A percentile compares a stretch with the other conserved stretches of the same genome.
Conservation (phyloP, 2,888 invertebrate genomes). For the Autographa gamma region DNA sequence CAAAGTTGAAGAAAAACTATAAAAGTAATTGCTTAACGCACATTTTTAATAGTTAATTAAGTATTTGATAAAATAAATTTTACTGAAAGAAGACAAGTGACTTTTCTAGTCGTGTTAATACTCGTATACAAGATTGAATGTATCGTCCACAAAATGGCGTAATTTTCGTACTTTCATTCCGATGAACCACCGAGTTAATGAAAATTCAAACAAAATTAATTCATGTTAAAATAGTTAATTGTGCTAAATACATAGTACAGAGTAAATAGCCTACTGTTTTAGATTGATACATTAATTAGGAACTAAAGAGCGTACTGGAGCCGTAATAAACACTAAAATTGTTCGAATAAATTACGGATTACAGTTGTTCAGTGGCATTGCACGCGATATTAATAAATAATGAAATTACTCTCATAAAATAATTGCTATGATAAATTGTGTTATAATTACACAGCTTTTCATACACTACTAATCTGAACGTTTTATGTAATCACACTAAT, state of each 20-base stretch:
- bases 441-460: not conserved
- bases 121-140: too few relatives aligned
- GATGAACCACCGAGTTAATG: too few relatives aligned
- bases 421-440: not conserved
- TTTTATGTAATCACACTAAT: not conserved
- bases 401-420: not conserved
- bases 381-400: not conserved
- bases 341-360: not conserved
- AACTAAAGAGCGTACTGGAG: not conserved
- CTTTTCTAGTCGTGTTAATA: too few relatives aligned
- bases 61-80: too few relatives aligned
- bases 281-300: slow-evolving; percentile 4
- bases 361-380: not conserved
- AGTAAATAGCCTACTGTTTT: not conserved
- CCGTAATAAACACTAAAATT: not conserved
- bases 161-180: too few relatives aligned
- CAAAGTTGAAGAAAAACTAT: too few relatives aligned
- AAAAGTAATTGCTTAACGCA: too few relatives aligned
- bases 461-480: not conserved
- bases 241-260: not conserved
- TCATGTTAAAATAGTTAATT: not conserved
- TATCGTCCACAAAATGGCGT: too few relatives aligned
- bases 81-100: too few relatives aligned
- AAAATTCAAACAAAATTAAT: not conserved
- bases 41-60: too few relatives aligned